Evolutionary conservation across 2,888 invertebrate genomes (phyloP).

Genomic region (Sisyra terminalis): DNA sequence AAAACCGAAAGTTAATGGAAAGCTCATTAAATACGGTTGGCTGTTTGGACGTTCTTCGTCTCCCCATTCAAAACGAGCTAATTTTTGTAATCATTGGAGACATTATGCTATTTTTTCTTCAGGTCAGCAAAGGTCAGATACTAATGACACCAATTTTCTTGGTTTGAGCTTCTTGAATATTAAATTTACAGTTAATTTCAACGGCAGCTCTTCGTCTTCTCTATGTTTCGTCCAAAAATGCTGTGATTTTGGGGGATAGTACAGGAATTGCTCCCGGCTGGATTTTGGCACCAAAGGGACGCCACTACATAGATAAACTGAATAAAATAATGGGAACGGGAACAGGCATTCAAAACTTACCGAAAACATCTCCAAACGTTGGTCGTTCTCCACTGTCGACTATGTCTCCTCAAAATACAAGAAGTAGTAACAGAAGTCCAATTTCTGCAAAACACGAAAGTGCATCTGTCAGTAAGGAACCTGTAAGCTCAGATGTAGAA

Average conservation of each 20-base stretch:
- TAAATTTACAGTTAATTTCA: constrained; percentile 28
- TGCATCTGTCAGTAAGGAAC: no score
- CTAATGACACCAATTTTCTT: neutral
- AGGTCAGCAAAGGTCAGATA: constrained; percentile 15
- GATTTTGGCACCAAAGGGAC: constrained; percentile 21
- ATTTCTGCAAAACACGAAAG: no score
- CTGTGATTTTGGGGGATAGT: constrained; percentile 32
- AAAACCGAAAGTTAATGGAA: constrained; percentile 20
- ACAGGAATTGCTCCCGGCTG: constrained; percentile 29
- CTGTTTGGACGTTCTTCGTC: constrained; percentile 21
- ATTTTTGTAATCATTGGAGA: constrained; percentile 17
- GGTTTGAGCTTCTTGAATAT: no score
- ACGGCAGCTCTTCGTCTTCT: constrained; percentile 33
- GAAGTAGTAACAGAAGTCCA: no score
- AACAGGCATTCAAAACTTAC: neutral
- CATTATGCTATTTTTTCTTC: constrained; percentile 15
- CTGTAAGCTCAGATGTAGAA: no score
- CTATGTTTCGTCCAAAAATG: constrained; percentile 34
- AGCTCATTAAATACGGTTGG: constrained; percentile 24
- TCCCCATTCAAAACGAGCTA: constrained; percentile 19
- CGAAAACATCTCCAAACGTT: neutral
- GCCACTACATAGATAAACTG: neutral
- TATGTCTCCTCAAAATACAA: no score
- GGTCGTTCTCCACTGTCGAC: no score
- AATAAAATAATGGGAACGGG: neutral